These are phyloP conservation scores for Entelurus aequoreus DNA, from an alignment of 2,113 vertebrate species.

Conservation along the genomic window DNA sequence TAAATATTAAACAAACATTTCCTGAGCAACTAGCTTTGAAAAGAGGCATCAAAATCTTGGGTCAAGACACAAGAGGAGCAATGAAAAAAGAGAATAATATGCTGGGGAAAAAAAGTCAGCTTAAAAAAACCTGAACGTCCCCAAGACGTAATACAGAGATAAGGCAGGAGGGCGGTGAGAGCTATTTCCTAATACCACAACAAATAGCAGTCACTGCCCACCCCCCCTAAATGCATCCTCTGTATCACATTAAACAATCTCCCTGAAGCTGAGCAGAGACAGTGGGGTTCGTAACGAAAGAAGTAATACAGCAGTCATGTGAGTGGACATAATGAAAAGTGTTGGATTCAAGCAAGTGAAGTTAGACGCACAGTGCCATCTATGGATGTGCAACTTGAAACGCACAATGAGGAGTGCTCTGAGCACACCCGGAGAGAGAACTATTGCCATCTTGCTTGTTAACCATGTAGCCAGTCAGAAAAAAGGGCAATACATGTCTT, in stretches of 20 bases:
- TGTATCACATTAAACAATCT: conserved; percentile 26
- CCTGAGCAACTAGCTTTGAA: conserved; percentile 9
- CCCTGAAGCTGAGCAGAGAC: conserved; percentile 24
- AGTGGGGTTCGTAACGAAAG: conserved; percentile 8
- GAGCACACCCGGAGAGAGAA: background rate
- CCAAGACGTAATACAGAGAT: conserved; percentile 51
- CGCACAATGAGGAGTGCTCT: conserved; percentile 27
- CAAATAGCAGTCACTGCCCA: conserved; percentile 15
- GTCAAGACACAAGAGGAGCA: conserved; percentile 5
- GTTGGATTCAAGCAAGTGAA: conserved; percentile 6
- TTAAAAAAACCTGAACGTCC: conserved; percentile 16
- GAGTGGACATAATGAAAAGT: conserved; percentile 25
- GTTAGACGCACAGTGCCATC: conserved; percentile 71
- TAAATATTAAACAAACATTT: conserved; percentile 52
- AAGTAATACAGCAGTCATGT: conserved; percentile 6
- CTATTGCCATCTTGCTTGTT: conserved; percentile 5
- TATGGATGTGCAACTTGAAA: conserved; percentile 64
- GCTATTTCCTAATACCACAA: conserved; percentile 40
- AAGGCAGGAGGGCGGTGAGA: conserved; percentile 34
- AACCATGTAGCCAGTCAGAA: background rate
- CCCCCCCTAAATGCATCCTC: conserved; percentile 14
- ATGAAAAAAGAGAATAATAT: conserved; percentile 19
- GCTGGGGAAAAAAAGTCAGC: conserved; percentile 8
- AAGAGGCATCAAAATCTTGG: background rate
- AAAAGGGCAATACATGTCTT: conserved; percentile 5